These are phyloP conservation scores for Eupleurogrammus muticus DNA, from an alignment of 2,797 vertebrate species.

Conservation along the genomic window DNA sequence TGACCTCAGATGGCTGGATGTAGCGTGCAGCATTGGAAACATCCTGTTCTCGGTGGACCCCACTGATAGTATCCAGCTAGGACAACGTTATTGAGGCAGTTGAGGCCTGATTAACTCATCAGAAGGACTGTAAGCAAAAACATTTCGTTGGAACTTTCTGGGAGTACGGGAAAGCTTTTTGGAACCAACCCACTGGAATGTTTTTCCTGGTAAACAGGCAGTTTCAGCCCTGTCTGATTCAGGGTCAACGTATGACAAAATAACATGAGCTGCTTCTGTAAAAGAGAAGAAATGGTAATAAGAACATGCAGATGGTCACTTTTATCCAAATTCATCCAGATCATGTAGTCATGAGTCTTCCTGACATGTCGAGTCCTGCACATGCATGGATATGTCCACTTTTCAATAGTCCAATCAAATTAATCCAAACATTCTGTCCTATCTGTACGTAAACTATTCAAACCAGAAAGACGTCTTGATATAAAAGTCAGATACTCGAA, in stretches of 20 bases:
- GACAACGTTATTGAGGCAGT: conserved; percentile 3
- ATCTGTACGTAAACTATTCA: no score
- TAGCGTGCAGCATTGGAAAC: not conserved
- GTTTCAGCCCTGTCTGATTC: conserved; percentile 14
- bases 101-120: conserved; percentile 30
- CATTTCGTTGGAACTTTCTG: conserved; percentile 54
- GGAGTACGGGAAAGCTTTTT: conserved; percentile 47
- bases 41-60: not conserved
- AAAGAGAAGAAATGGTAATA: conserved; percentile 4
- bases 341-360: not conserved
- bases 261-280: not conserved
- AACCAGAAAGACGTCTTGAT: no score
- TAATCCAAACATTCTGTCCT: no score
- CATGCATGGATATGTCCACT: no score
- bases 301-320: not conserved
- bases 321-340: not conserved
- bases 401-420: no score
- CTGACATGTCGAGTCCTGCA: no score
- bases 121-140: conserved; percentile 20
- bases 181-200: conserved; percentile 58
- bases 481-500: no score
- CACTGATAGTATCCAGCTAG: conserved; percentile 12
- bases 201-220: conserved; percentile 31
- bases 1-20: conserved; percentile 5
- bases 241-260: not conserved